Evolutionary conservation across 1,140 invertebrate species (phyloP).

Genomic region (Drosophila guanche): DNA sequence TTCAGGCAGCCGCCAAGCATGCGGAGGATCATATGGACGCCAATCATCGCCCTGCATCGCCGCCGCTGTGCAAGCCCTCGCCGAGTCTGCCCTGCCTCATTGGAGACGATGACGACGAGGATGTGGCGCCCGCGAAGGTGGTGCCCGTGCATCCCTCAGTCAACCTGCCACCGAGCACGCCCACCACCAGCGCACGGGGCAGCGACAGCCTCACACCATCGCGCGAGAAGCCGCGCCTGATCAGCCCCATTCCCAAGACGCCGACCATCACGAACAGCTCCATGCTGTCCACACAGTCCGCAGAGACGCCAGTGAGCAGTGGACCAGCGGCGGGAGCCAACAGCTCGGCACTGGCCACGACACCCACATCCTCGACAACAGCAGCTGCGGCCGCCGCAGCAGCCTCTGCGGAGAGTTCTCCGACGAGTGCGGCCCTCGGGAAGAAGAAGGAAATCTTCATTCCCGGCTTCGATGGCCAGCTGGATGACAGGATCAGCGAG

Average conservation of each 20-base stretch:
- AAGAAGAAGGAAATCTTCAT: slow-evolving; percentile 87
- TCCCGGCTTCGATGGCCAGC: slow-evolving; percentile 88
- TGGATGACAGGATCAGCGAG: slow-evolving; percentile 90
- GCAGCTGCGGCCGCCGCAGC: slow-evolving; percentile 30
- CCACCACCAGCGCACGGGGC: slow-evolving; percentile 4
- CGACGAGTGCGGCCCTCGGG: slow-evolving; percentile 34
- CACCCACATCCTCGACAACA: slow-evolving; percentile 65
- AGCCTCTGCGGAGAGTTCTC: slow-evolving; percentile 25
- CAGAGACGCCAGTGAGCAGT: slow-evolving; percentile 63
- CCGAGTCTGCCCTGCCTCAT: slow-evolving; percentile 78
- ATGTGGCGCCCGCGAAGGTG: slow-evolving; percentile 15
- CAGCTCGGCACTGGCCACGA: slow-evolving; percentile 58
- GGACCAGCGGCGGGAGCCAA: slow-evolving; percentile 7
- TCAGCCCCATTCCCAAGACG: slow-evolving; percentile 86
- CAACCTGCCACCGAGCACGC: slow-evolving; percentile 18
- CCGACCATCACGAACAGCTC: slow-evolving; percentile 74
- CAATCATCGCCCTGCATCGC: slow-evolving; percentile 42
- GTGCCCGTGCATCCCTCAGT: slow-evolving; percentile 4
- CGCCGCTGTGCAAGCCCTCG: slow-evolving; percentile 77
- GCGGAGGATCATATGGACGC: slow-evolving; percentile 49
- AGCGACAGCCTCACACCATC: slow-evolving; percentile 82
- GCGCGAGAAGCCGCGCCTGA: slow-evolving; percentile 84
- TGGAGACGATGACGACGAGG: slow-evolving; percentile 74
- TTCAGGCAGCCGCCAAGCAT: slow-evolving; percentile 70
- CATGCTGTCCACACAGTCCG: slow-evolving; percentile 66